Percentiles rank a stretch among this genome's conserved stretches.
Evolutionary conservation across 2,888 invertebrate species (phyloP).

Genomic region (Parnassius orleans): DNA sequence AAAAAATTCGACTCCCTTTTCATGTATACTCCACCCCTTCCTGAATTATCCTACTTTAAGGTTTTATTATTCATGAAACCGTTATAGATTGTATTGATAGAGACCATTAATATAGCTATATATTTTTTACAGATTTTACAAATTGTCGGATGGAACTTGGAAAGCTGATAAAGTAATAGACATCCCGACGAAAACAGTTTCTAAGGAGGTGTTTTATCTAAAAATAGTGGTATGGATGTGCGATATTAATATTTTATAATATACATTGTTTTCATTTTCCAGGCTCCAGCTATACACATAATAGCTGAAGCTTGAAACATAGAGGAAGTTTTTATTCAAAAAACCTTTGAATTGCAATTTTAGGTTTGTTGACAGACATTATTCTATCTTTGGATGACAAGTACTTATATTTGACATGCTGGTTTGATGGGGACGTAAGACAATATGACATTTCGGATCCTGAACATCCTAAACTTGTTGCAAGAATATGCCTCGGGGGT

Average conservation of each 20-base stretch:
- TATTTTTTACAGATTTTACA: slow-evolving; percentile 79
- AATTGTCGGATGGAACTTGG: slow-evolving; percentile 85
- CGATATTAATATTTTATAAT: not conserved
- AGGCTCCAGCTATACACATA: too few relatives aligned
- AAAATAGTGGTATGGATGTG: slow-evolving; percentile 84
- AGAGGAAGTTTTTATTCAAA: too few relatives aligned
- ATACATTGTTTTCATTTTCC: too few relatives aligned
- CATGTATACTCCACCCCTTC: too few relatives aligned
- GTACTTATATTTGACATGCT: slow-evolving; percentile 94
- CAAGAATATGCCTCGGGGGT: slow-evolving; percentile 93
- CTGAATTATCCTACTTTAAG: too few relatives aligned
- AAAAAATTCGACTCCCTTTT: too few relatives aligned
- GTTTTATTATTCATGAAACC: too few relatives aligned
- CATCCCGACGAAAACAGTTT: slow-evolving; percentile 89
- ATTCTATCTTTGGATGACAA: slow-evolving; percentile 96
- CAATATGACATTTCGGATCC: slow-evolving; percentile 96
- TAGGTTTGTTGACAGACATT: slow-evolving; percentile 95
- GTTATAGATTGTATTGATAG: too few relatives aligned
- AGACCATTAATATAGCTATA: too few relatives aligned
- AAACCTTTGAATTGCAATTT: slow-evolving; percentile 30
- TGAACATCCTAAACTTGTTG: slow-evolving; percentile 87
- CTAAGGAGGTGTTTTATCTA: slow-evolving; percentile 83
- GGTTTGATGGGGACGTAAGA: slow-evolving; percentile 96
- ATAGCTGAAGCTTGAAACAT: too few relatives aligned
- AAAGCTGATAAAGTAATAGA: slow-evolving; percentile 92